Percentiles rank a stretch among this genome's conserved stretches.
These are phyloP conservation scores for Diachasmimorpha longicaudata DNA, from an alignment of 1,140 invertebrate genomes.

Conservation along the genomic window DNA sequence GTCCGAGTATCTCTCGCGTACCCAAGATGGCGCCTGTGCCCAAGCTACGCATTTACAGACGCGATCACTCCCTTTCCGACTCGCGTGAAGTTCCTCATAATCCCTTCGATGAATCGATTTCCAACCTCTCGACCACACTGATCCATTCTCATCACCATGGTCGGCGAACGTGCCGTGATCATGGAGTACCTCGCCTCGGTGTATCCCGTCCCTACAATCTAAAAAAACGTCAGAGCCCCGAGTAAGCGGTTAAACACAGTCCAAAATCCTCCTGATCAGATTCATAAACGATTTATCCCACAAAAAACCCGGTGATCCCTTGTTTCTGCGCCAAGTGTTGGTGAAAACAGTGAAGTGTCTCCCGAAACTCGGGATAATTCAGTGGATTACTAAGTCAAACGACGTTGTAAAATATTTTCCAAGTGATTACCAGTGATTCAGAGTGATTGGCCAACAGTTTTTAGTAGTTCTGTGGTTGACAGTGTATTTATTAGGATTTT, in stretches of 20 bases:
- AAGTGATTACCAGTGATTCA: background rate
- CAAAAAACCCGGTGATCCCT: background rate
- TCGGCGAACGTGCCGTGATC: slow-evolving; percentile 51
- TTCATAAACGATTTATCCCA: background rate
- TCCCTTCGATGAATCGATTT: too few relatives aligned
- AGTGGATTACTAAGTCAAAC: background rate
- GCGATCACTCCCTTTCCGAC: background rate
- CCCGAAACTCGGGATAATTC: background rate
- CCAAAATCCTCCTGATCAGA: background rate
- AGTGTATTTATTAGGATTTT: too few relatives aligned
- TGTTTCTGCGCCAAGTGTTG: background rate
- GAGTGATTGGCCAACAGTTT: too few relatives aligned
- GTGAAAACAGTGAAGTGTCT: background rate
- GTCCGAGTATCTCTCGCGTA: background rate
- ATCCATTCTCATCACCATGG: slow-evolving; percentile 31
- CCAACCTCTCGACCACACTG: background rate
- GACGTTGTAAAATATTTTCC: background rate
- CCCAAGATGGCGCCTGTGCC: background rate
- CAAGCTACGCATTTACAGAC: background rate
- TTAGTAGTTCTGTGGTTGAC: too few relatives aligned
- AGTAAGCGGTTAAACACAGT: background rate
- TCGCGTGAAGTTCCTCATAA: background rate
- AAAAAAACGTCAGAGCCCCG: background rate
- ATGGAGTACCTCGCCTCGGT: slow-evolving; percentile 41
- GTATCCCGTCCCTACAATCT: slow-evolving; percentile 39